Base-by-base conservation (phyloP, 2,888 invertebrate genomes). In the Reticulitermes lucifugus region DNA sequence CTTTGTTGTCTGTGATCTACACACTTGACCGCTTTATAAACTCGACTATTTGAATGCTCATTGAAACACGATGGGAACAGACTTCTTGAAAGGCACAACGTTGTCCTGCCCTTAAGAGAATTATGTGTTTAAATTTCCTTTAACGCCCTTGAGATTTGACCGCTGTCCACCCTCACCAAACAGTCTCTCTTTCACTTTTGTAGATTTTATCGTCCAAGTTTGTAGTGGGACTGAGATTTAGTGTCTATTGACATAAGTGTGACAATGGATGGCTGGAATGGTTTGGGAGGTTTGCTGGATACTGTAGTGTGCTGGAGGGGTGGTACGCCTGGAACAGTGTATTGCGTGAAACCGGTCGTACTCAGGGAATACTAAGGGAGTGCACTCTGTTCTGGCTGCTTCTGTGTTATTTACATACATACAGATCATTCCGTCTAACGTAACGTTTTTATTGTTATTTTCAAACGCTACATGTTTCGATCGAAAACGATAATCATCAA, bases 101-200 rank as follows among this genome's bases (percentile, higher is more conserved):
- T 41, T 73, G 73, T 73, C 41, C 9, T 35, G 21, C 18, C 18
- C 5, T 73, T 9, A 73, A 73, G 18, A 41, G 73, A 73, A 73
- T 14, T 41, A 9, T 41, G 35, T 73, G 73, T 35, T 18, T 18
- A 35, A 35, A 10, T 7, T 65, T 9, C 7, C 4, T 5, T 21
- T 65, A n/a, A 7, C n/a, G 25, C 65, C 12, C 65, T 65, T 9
- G 65, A 7, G 65, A 7, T 10, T 4, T 73, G 73, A 73, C 73
- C 73, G 41, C 73, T 73, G 73, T 73, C 73, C 73, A 41, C 73
- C 73, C 73, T 41, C 73, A 41, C 65, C 5, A 25, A 25, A 65
- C 65, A 4, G n/a, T 7, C 9, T 7, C 9, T 21, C 9, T 41
- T 35, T 73, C 12, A 41, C 18, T 41, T 73, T 21, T 41, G 73